Evolutionary conservation across 2,113 vertebrate genomes (phyloP), one percentile per base, ranked within the genome.

Genomic region (Picathartes gymnocephalus): DNA sequence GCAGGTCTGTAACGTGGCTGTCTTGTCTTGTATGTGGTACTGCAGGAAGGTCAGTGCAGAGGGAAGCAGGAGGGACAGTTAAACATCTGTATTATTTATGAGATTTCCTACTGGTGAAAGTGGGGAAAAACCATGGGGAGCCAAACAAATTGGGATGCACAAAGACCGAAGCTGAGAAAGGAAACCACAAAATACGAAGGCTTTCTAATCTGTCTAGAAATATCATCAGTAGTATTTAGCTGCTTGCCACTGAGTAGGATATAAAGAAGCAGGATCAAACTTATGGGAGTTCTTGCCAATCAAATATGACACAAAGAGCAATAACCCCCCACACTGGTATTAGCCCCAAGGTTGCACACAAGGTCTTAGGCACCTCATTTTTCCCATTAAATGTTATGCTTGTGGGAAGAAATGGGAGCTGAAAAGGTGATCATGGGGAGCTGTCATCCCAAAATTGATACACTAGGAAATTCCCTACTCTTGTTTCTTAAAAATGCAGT

Each of bases 261-360:
- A 44, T 53, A 35, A 89, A 86, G 50, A 54, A 60, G 19, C 11
- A 31, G 11, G 13, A 9, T 62, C 28, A 83, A 81, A 30, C 60
- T 64, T 76, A 4, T n/a, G 40, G 37, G 44, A 10, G 4, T 30
- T 70, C 11, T 87, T 85, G 5, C 23, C 48, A 51, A 78, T 21
- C 10, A 73, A 78, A 47, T 23, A 24, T 37, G 39, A 61, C 35
- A 53, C 6, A 6, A 62, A 56, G 31, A 68, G 25, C 31, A 61
- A 30, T 54, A 31, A 13, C 19, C 2, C 3, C 2, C 1, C 11
- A 4, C 31, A 2, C 15, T 15, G 2, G 10, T 37, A 31, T 81
- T 44, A 25, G 13, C 19, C 6, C 28, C 15, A 39, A 48, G 24
- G 15, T 23, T 77, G 17, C 4, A 18, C 24, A 27, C 17, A 35